Evolutionary conservation across 2,797 vertebrate genomes (phyloP), one percentile per base, ranked within the genome.

Genomic region (Cynopterus sphinx): DNA sequence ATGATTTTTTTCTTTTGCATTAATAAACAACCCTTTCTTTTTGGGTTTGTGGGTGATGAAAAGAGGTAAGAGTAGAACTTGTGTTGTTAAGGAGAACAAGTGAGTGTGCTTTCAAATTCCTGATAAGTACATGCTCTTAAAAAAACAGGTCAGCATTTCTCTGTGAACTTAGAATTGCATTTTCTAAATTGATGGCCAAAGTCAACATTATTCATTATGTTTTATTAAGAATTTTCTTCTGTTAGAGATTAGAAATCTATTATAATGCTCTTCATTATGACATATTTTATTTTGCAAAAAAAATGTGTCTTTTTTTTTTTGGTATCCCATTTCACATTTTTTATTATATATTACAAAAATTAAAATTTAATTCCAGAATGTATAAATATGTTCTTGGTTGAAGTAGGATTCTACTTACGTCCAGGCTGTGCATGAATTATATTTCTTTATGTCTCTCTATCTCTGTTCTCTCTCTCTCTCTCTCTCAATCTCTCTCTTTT

Each of bases 131-230:
- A 1, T 2, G 3, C 6, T 65, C 36, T 65, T 33, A 81, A 63
- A 59, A 61, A 53, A 1, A 2, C 7, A 28, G 2, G 16, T 4
- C 9, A 59, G 4, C 51, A 31, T 36, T 63, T 95, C 41, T 87
- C 59, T 24, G 28, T 65, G 39, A 49, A 77, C 4, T 65, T 21
- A 65, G 31, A 65, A 59, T 59, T 63, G 1, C 43, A 33, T 92
- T 94, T 91, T 70, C 16, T 31, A 92, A 85, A 91, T 28, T 46
- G n/a, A 79, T 26, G 15, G 22, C 33, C 61, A 55, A 77, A 31
- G 41, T 77, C 31, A 87, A 67, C 55, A 36, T 33, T 63, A n/a
- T 57, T 82, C 31, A 31, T 24, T 31, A 33, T 57, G 31, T n/a
- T 84, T 91, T 65, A 57, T 57, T 22, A 93, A 88, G 9, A 19